Evolutionary conservation across 2,113 vertebrate species (phyloP), one percentile per base, ranked within the genome.

Genomic region (Jacana jacana): DNA sequence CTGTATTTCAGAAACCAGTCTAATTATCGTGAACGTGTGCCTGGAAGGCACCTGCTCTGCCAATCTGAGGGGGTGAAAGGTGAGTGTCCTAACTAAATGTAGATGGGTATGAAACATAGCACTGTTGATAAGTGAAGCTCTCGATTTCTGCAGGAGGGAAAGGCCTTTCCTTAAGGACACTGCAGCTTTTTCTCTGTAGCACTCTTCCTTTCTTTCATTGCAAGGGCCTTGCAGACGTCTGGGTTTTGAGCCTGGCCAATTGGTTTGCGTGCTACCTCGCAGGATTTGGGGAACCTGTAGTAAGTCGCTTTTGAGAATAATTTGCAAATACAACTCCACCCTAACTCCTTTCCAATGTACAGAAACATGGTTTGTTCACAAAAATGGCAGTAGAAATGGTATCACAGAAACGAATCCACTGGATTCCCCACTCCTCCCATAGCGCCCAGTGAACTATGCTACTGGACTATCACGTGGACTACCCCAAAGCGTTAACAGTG

Each of bases 371-470:
- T 92, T 96, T 93, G 96, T 97, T 97, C 98, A 98, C 97, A 98
- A 97, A 97, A 97, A 98, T 98, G 98, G 98, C 97, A 97, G 96
- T 98, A 98, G 95, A 98, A 97, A 98, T 96, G 97, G 95, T 96
- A 96, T 98, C 97, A 97, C 97, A 97, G 97, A 97, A 97, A 97
- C 91, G 88, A 96, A 96, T 95, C 97, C 97, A 97, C 97, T 95
- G 97, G 96, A 91, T 96, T 92, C 81, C 97, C 95, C 97, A 94
- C 80, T 97, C 94, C 71, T 85, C 95, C 96, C 25, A 78, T 96
- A 91, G 95, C 65, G 6, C 51, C 94, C 97, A 94, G 96, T 95
- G 97, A 92, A 93, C 94, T 91, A 58, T 88, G 96, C 96, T 96
- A 94, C 97, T 81, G 94, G 90, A 93, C 60, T 52, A 95, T 89